Base-by-base conservation (phyloP, 2,113 vertebrate genomes). In the Melanostigma gelatinosum region DNA sequence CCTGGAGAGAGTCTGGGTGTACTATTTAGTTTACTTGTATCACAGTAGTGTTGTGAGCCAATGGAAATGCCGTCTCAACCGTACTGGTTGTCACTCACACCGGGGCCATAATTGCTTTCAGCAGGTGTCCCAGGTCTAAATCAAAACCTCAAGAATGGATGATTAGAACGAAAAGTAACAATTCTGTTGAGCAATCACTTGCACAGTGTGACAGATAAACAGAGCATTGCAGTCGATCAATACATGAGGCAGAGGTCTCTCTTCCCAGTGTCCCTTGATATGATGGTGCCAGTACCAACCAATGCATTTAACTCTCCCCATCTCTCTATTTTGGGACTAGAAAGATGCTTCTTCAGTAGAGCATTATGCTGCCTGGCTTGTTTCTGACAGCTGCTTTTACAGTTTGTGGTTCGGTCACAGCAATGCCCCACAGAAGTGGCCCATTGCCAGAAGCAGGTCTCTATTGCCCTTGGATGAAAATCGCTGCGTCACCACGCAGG, bases 401-500 rank as follows among this genome's bases (percentile, higher is more conserved):
- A 63, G 29, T 60, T 50, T 70, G 20, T 20, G 22, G n/a, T 38
- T 72, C 79, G 62, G 60, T 64, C 38, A 58, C 9, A 82, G 73
- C 40, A 38, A 38, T 29, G 24, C 54, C 54, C 13, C 50, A 57
- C 18, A 4, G 6, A 73, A 71, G 32, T 10, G 50, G 68, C 61
- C 61, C 46, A 34, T 48, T n/a, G 50, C 57, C 61, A 67, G 40
- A 70, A 61, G 27, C 62, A 74, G 74, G 50, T 22, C 48, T 66
- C 46, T 38, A 34, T 16, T 83, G 80, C 87, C 76, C 74, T 88
- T 85, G 75, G 61, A 83, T 29, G 7, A 67, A 72, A 86, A 80
- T 58, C 0, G 6, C 64, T 73, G 67, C 66, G 78, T 77, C 66
- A 70, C 62, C 75, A 64, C 79, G 66, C 29, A 27, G 32, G 20